Conservation (phyloP, 2,888 invertebrate genomes). For the Danaus chrysippus region DNA sequence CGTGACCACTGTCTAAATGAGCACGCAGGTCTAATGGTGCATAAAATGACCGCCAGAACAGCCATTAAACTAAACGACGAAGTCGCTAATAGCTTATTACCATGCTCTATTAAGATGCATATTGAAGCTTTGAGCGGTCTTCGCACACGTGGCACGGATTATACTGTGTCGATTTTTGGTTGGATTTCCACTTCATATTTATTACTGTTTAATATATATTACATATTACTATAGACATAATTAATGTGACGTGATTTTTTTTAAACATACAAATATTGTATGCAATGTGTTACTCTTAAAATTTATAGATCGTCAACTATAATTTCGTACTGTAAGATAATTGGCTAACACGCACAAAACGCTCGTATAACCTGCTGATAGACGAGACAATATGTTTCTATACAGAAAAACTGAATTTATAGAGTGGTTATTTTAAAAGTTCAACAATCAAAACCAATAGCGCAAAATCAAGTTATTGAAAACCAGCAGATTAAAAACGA, state of each 20-base stretch:
- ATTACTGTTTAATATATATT: not conserved
- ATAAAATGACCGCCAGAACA: conserved; percentile 33
- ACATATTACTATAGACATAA: too few species aligned
- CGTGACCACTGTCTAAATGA: conserved; percentile 30
- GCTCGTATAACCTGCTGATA: too few species aligned
- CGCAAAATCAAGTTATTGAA: conserved; percentile 31
- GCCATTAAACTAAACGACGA: conserved; percentile 24
- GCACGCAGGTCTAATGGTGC: conserved; percentile 36
- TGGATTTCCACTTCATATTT: not conserved
- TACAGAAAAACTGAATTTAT: too few species aligned
- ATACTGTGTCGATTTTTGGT: not conserved
- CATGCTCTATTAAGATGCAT: conserved; percentile 23
- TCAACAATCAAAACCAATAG: not conserved
- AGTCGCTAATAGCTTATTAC: conserved; percentile 29
- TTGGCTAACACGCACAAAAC: too few species aligned
- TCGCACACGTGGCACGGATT: not conserved
- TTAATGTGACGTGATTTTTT: too few species aligned
- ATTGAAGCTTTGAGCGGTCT: conserved; percentile 20
- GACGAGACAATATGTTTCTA: too few species aligned
- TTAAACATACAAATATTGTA: too few species aligned
- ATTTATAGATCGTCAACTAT: too few species aligned
- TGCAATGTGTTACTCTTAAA: too few species aligned
- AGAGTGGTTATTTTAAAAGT: not conserved
- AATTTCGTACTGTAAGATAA: too few species aligned
- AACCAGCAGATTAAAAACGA: conserved; percentile 64